A percentile compares a stretch with the other conserved stretches of the same genome.
phyloP scores from a whole-genome alignment of 2,113 vertebrate species.

The Sclerurus mexicanus region DNA sequence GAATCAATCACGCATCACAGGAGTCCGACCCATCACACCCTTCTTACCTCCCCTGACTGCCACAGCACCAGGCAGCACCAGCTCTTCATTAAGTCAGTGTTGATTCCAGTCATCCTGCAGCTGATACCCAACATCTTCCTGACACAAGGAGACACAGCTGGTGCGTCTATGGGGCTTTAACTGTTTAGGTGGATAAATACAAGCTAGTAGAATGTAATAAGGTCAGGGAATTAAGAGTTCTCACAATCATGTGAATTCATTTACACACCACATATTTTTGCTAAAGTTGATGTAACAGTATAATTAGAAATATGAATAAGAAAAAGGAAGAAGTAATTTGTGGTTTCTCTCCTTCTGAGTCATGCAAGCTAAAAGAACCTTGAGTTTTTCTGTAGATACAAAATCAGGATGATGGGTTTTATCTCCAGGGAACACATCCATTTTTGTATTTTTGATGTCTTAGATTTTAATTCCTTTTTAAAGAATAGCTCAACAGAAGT shows the following conservation, averaged over 20 bases:
- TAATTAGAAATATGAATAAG: not conserved
- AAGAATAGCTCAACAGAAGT: not conserved
- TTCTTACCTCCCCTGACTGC: not conserved
- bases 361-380: not conserved
- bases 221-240: not conserved
- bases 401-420: not conserved
- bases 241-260: not conserved
- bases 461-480: not conserved
- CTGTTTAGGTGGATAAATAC: not conserved
- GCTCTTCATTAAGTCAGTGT: not conserved
- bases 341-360: not conserved
- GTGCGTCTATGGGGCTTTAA: not conserved
- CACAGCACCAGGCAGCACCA: fast-evolving
- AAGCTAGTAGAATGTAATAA: not conserved
- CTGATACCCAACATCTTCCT: not conserved
- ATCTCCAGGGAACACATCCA: not conserved
- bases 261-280: not conserved
- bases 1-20: not conserved
- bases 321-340: not conserved
- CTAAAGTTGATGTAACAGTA: not conserved
- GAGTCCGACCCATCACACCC: fast-evolving
- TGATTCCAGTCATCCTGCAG: not conserved
- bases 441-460: not conserved
- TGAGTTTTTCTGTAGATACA: not conserved
- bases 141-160: not conserved